Conservation (phyloP, 1,140 invertebrate genomes). For the Lasaia peninsularis region DNA sequence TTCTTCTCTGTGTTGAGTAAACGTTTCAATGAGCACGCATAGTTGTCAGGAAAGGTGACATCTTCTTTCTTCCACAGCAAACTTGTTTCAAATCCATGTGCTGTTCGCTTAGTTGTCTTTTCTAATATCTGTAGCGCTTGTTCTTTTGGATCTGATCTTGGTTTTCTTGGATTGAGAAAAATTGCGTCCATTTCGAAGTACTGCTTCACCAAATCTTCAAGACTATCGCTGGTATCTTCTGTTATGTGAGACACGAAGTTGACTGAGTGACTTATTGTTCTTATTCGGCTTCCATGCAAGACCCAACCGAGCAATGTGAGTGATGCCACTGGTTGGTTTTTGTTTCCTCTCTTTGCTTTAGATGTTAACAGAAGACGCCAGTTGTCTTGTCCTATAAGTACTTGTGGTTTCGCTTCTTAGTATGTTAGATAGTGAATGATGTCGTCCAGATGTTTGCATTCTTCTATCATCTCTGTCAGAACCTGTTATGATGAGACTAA, state of each 20-base stretch:
- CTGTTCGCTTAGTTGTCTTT: too few species aligned
- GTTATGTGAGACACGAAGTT: conserved; percentile 9
- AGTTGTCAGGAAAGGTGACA: too few species aligned
- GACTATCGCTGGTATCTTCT: background rate
- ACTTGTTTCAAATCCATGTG: too few species aligned
- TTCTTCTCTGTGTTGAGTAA: too few species aligned
- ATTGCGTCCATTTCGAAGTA: conserved; percentile 11
- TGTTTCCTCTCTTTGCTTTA: conserved; percentile 8
- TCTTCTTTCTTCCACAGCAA: too few species aligned
- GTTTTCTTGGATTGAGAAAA: conserved; percentile 1
- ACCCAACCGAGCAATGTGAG: conserved; percentile 31
- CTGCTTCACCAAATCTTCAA: background rate
- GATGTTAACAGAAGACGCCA: conserved; percentile 22
- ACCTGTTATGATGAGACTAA: too few species aligned
- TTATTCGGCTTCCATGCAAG: conserved; percentile 19
- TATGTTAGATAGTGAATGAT: conserved; percentile 10
- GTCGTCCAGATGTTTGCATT: conserved; percentile 16
- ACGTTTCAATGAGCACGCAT: too few species aligned
- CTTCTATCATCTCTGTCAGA: background rate
- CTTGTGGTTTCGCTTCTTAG: background rate
- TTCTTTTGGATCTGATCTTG: conserved; percentile 1
- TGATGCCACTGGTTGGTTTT: conserved; percentile 24
- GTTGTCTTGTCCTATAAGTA: conserved; percentile 27
- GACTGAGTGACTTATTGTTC: background rate
- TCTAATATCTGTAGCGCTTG: conserved; percentile 4